Conservation (phyloP, 2,113 vertebrate species). For the Chlorocebus sabaeus region DNA sequence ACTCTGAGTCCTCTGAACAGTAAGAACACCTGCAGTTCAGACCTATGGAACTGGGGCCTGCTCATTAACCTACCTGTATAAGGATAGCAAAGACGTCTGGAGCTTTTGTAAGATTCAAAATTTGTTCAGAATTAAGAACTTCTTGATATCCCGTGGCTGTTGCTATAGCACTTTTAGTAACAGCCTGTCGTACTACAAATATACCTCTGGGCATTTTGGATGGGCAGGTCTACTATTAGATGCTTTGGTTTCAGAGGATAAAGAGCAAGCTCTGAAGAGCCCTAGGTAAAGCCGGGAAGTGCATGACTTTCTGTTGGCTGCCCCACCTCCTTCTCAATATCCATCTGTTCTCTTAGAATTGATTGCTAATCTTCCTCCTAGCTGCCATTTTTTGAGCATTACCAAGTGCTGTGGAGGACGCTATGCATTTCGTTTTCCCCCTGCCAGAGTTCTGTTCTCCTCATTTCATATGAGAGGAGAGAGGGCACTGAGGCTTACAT, state of each 20-base stretch:
- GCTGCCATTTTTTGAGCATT: background rate
- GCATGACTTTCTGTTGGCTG: background rate
- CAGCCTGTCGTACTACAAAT: background rate
- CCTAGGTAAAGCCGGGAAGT: background rate
- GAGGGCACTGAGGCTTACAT: background rate
- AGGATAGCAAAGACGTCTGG: background rate
- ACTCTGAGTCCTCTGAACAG: background rate
- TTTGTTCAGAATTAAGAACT: background rate
- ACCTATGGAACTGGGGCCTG: background rate
- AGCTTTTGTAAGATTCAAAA: background rate
- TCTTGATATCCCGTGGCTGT: background rate
- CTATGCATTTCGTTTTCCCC: background rate
- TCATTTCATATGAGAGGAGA: background rate
- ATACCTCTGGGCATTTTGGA: background rate
- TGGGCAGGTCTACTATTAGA: background rate
- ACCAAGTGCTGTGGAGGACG: background rate
- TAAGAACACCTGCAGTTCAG: background rate
- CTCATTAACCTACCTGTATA: background rate
- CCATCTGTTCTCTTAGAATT: background rate
- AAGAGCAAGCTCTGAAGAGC: background rate
- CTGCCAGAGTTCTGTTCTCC: background rate
- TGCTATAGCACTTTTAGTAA: background rate
- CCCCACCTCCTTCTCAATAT: background rate
- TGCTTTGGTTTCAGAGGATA: background rate
- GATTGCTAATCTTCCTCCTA: background rate